These are phyloP conservation scores for Drosophila mercatorum DNA, from an alignment of 2,888 invertebrate species.

Conservation along the genomic window DNA sequence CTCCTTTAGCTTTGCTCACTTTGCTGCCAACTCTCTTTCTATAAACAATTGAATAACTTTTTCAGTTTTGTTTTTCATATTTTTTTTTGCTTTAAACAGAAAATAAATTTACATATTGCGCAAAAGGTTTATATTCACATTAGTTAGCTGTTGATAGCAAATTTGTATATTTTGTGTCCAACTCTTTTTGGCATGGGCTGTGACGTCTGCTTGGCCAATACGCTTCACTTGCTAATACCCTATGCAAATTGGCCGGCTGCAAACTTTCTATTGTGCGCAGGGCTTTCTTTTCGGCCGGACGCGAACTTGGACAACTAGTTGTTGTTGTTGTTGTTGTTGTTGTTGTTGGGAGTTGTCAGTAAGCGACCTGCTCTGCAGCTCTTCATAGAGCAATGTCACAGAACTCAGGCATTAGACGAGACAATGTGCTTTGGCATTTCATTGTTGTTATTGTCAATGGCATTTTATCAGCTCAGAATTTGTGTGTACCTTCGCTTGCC, in stretches of 20 bases:
- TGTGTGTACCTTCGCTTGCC: slow-evolving; percentile 8
- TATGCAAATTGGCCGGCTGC: slow-evolving; percentile 61
- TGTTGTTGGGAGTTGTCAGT: not conserved
- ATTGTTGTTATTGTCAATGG: slow-evolving; percentile 52
- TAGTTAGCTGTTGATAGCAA: slow-evolving; percentile 28
- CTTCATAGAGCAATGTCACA: slow-evolving; percentile 26
- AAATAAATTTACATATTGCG: slow-evolving; percentile 51
- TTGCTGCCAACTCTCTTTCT: not conserved
- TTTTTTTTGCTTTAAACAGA: slow-evolving; percentile 15
- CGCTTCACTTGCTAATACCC: slow-evolving; percentile 51
- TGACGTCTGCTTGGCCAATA: slow-evolving; percentile 58
- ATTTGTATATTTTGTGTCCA: slow-evolving; percentile 32
- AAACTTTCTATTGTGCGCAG: slow-evolving; percentile 59
- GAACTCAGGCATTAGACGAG: slow-evolving; percentile 17
- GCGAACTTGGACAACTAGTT: slow-evolving; percentile 21
- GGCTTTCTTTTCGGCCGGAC: slow-evolving; percentile 60
- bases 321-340: slow-evolving; percentile 6
- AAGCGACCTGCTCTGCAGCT: slow-evolving; percentile 26
- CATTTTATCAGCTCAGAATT: slow-evolving; percentile 63
- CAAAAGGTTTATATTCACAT: slow-evolving; percentile 24
- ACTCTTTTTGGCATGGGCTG: slow-evolving; percentile 25
- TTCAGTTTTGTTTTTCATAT: slow-evolving; percentile 7
- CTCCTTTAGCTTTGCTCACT: too few species aligned
- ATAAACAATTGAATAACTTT: slow-evolving; percentile 28
- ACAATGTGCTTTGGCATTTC: slow-evolving; percentile 34